Base-by-base conservation (phyloP, 2,888 invertebrate genomes). In the Argyresthia albistria region DNA sequence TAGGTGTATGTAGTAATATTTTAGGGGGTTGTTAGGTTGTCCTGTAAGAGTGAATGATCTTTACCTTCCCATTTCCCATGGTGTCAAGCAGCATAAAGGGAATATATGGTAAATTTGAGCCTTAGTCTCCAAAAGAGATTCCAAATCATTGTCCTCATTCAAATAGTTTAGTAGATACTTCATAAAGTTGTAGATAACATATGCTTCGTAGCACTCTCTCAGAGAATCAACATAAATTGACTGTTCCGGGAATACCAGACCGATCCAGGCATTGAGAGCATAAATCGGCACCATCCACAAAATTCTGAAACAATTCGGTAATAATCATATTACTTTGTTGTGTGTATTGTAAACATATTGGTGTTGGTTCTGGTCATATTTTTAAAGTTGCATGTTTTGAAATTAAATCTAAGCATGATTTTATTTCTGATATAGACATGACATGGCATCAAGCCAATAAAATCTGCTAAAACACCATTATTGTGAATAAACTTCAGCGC, bases 261-360 rank as follows among this genome's bases (percentile, higher is more conserved):
- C 97, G 63, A 97, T 89, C 96, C 96, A 97, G 60, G 97, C 97
- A 91, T 98, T 97, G 8, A 96, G 80, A 43, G 97, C 96, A 89
- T 98, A 98, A 65, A 98, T 97, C 56, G 98, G 98, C 52, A 98
- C 97, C 98, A 98, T 98, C 97, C 97, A 97, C 61, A 98, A 75
- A 76, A 98, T 95, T 76, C 96, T 95, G 80, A 60, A 90, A 89
- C 25, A 25, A 39, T n/a, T n/a, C n/a, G n/a, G n/a, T n/a, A n/a
- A n/a, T n/a, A n/a, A n/a, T n/a, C n/a, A n/a, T n/a, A n/a, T n/a
- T n/a, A n/a, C n/a, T n/a, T n/a, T n/a, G n/a, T n/a, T n/a, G n/a
- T n/a, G n/a, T n/a, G n/a, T n/a, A n/a, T n/a, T n/a, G n/a, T n/a
- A n/a, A n/a, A n/a, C n/a, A n/a, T n/a, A n/a, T n/a, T n/a, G n/a